Conservation (phyloP, 2,888 invertebrate species). For the Stratiomys singularior region DNA sequence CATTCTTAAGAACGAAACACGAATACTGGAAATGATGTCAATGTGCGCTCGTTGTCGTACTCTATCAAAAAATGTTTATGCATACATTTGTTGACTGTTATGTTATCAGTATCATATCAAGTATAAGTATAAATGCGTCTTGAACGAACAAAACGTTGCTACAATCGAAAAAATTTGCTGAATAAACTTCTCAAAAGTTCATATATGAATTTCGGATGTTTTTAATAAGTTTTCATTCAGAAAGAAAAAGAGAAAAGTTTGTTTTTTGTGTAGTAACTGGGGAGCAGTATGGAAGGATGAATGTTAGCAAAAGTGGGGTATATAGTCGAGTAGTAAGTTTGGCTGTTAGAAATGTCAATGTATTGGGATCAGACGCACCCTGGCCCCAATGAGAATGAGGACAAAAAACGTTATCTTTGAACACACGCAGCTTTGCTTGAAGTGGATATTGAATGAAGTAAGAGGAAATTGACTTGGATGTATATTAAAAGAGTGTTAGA, state of each 20-base stretch:
- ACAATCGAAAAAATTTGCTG: background rate
- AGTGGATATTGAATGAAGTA: too few species aligned
- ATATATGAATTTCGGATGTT: background rate
- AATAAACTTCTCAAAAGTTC: background rate
- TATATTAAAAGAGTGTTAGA: too few species aligned
- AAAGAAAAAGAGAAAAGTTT: background rate
- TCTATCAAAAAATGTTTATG: background rate
- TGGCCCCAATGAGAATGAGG: constrained; percentile 10
- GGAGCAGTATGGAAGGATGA: background rate
- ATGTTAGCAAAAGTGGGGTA: background rate
- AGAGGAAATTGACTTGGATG: too few species aligned
- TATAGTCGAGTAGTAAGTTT: background rate
- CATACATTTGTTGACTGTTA: constrained; percentile 18
- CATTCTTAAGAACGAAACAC: constrained; percentile 7
- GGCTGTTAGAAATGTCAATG: background rate
- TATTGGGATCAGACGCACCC: background rate
- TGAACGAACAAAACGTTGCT: background rate
- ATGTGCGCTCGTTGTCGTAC: constrained; percentile 5
- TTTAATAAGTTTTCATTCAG: background rate
- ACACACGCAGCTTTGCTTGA: too few species aligned
- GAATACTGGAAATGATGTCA: constrained; percentile 2
- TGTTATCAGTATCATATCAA: background rate
- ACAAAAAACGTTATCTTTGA: constrained; percentile 14
- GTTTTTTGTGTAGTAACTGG: too few species aligned
- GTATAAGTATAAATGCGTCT: constrained; percentile 16